Evolutionary conservation across 2,888 invertebrate genomes (phyloP).

Genomic region (Hirtodrosophila alboralis): DNA sequence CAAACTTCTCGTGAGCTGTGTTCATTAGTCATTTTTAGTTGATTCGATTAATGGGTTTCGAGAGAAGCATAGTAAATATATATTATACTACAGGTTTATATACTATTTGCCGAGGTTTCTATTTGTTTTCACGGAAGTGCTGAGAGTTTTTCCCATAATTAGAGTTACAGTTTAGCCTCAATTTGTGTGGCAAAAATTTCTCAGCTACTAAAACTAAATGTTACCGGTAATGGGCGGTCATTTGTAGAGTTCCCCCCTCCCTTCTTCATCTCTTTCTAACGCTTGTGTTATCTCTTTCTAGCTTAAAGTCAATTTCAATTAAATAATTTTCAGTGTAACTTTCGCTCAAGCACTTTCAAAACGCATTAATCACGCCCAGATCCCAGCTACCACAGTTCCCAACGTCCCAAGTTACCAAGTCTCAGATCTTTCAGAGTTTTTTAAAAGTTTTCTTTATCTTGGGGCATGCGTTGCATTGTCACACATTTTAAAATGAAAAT

Average conservation of each 20-base stretch:
- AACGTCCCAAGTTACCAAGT: no score
- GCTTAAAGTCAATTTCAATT: conserved; percentile 67
- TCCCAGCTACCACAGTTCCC: background rate
- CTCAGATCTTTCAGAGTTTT: no score
- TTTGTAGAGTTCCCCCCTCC: conserved; percentile 32
- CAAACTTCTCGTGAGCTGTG: conserved; percentile 44
- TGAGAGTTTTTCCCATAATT: conserved; percentile 77
- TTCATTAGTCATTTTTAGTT: conserved; percentile 75
- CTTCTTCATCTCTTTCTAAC: background rate
- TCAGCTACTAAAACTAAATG: conserved; percentile 73
- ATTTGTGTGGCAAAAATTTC: conserved; percentile 70
- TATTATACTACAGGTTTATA: conserved; percentile 20
- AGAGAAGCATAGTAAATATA: no score
- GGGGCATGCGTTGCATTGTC: conserved; percentile 74
- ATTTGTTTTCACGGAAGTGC: conserved; percentile 64
- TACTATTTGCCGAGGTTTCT: conserved; percentile 28
- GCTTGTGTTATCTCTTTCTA: conserved; percentile 11
- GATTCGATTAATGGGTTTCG: conserved; percentile 78
- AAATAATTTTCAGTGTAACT: conserved; percentile 60
- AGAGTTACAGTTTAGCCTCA: conserved; percentile 57
- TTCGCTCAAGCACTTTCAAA: conserved; percentile 72
- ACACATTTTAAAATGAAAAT: conserved; percentile 76
- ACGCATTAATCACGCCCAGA: conserved; percentile 63
- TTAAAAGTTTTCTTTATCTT: conserved; percentile 59
- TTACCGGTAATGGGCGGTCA: conserved; percentile 71